Conservation (phyloP, 2,113 vertebrate species). For the Labrus mixtus region DNA sequence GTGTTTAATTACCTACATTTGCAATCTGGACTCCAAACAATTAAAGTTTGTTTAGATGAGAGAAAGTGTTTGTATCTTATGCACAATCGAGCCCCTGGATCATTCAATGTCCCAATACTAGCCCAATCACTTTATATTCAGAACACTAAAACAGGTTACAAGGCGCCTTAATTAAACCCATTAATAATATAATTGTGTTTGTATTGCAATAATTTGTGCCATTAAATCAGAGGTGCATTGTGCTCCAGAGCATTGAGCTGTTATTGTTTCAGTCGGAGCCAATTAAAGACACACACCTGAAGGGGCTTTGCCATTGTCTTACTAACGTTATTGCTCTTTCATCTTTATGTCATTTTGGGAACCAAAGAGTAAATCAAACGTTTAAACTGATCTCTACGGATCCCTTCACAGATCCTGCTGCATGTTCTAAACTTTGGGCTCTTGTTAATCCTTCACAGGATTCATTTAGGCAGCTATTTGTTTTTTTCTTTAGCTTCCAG, state of each 20-base stretch:
- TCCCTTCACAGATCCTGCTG: too few species aligned
- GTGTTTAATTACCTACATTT: constrained; percentile 3
- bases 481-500: too few species aligned
- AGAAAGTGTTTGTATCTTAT: not conserved
- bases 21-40: not conserved
- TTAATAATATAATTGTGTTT: not conserved
- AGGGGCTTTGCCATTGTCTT: not conserved
- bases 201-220: not conserved
- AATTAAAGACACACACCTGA: not conserved
- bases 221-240: not conserved
- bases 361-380: too few species aligned
- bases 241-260: not conserved
- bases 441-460: too few species aligned
- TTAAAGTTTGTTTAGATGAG: not conserved
- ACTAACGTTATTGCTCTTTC: not conserved
- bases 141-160: not conserved
- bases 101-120: not conserved
- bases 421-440: too few species aligned
- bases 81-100: not conserved
- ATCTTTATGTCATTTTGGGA: too few species aligned
- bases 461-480: too few species aligned
- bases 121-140: not conserved
- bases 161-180: not conserved
- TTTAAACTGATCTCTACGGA: too few species aligned
- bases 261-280: not conserved